Percentiles rank a stretch among this genome's conserved stretches.
Conservation (phyloP, 2,888 invertebrate genomes). For the Conistra vaccinii region DNA sequence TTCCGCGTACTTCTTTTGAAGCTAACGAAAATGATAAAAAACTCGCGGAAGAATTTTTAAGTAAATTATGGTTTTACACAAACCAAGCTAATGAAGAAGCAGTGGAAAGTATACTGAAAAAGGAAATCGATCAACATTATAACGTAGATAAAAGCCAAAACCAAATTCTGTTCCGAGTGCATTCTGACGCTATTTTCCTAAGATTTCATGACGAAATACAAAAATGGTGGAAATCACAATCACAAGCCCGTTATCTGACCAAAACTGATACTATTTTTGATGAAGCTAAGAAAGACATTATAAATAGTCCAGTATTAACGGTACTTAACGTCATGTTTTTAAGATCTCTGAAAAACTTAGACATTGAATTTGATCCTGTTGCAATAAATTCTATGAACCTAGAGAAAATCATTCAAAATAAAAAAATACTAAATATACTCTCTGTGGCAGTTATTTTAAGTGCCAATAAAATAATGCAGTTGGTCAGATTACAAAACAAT, state of each 20-base stretch:
- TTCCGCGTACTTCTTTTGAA: constrained; percentile 70
- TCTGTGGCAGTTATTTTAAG: constrained; percentile 67
- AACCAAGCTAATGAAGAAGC: constrained; percentile 72
- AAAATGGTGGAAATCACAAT: constrained; percentile 74
- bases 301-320: constrained; percentile 71
- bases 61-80: constrained; percentile 74
- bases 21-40: constrained; percentile 66
- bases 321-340: constrained; percentile 70
- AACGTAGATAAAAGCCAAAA: constrained; percentile 64
- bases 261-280: constrained; percentile 68
- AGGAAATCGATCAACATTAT: constrained; percentile 68
- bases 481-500: constrained; percentile 44
- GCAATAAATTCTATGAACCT: constrained; percentile 64
- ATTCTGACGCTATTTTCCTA: constrained; percentile 74
- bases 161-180: constrained; percentile 68
- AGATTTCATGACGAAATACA: constrained; percentile 75
- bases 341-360: constrained; percentile 68
- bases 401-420: constrained; percentile 38
- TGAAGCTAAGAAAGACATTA: constrained; percentile 70
- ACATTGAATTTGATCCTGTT: constrained; percentile 60
- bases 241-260: constrained; percentile 67
- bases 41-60: constrained; percentile 69
- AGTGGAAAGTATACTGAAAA: constrained; percentile 70
- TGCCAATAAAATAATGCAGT: constrained; percentile 70
- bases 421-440: constrained; percentile 62